A percentile compares a stretch with the other conserved stretches of the same genome.
phyloP scores from a whole-genome alignment of 2,797 vertebrate genomes.

The Myiothlypis chrysogaster region DNA sequence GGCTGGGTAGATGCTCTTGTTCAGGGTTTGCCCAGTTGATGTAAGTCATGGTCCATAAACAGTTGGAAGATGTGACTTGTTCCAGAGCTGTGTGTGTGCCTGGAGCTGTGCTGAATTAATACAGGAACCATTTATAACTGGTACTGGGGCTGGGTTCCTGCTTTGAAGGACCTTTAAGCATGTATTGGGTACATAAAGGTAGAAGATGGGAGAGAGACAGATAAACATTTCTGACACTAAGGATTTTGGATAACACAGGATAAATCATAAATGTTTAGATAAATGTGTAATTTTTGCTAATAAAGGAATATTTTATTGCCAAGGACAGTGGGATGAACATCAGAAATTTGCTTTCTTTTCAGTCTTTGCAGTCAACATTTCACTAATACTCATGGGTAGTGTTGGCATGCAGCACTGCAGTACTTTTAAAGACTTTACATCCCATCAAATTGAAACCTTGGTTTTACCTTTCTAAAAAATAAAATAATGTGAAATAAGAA shows the following conservation, averaged over 20 bases:
- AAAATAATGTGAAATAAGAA: not conserved
- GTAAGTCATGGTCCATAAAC: fast-evolving
- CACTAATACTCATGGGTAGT: not conserved
- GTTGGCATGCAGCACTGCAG: not conserved
- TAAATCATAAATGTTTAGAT: not conserved
- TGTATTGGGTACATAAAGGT: not conserved
- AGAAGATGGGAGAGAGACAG: not conserved
- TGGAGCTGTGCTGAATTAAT: not conserved
- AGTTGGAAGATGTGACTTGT: not conserved
- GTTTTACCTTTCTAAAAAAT: not conserved
- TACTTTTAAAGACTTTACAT: not conserved
- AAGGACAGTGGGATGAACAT: not conserved
- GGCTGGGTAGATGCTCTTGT: not conserved
- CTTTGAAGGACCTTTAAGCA: not conserved
- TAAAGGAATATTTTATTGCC: not conserved
- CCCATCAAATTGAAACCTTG: not conserved
- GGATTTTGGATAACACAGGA: not conserved
- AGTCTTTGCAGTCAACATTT: not conserved
- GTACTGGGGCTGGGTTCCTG: not conserved
- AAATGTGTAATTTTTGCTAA: not conserved
- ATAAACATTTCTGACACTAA: not conserved
- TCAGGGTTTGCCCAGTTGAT: not conserved
- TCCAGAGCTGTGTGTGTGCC: not conserved
- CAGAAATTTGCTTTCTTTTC: not conserved
- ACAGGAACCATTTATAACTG: not conserved